Conservation (phyloP, 2,113 vertebrate genomes). For the Albula glossodonta region DNA sequence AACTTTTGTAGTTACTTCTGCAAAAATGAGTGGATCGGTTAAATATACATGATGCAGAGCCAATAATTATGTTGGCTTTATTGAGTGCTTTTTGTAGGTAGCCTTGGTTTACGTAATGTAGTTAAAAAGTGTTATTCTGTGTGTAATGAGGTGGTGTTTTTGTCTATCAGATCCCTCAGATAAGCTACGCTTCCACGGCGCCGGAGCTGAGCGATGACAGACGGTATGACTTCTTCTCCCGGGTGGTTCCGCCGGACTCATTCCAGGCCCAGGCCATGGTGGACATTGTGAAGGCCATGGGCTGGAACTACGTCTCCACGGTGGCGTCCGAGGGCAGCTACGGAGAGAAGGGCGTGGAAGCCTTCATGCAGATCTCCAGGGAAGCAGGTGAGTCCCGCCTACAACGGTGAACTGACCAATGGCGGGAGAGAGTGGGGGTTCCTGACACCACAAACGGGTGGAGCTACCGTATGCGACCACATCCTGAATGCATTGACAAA, state of each 20-base stretch:
- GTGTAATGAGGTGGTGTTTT: not conserved
- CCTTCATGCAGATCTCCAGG: slow-evolving; percentile 95
- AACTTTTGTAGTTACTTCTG: no score
- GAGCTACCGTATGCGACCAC: no score
- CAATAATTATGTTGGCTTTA: no score
- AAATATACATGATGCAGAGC: no score
- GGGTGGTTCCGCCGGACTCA: slow-evolving; percentile 96
- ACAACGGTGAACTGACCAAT: not conserved
- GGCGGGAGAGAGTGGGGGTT: no score
- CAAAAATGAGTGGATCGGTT: no score
- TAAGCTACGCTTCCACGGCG: slow-evolving; percentile 96
- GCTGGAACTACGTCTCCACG: slow-evolving; percentile 97
- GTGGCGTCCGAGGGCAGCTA: slow-evolving; percentile 96
- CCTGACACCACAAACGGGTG: no score
- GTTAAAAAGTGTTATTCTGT: no score
- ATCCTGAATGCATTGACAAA: no score
- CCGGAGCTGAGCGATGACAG: slow-evolving; percentile 95
- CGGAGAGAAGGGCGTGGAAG: slow-evolving; percentile 96
- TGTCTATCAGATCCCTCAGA: slow-evolving; percentile 89
- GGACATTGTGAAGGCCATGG: slow-evolving; percentile 91
- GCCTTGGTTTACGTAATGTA: not conserved
- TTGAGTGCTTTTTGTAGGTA: no score
- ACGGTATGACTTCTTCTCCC: slow-evolving; percentile 97
- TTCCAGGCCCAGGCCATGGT: slow-evolving; percentile 99
- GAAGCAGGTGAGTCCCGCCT: slow-evolving; percentile 85